These are phyloP conservation scores for Terrapene triunguis DNA, from an alignment of 2,113 vertebrate genomes.

Conservation along the genomic window DNA sequence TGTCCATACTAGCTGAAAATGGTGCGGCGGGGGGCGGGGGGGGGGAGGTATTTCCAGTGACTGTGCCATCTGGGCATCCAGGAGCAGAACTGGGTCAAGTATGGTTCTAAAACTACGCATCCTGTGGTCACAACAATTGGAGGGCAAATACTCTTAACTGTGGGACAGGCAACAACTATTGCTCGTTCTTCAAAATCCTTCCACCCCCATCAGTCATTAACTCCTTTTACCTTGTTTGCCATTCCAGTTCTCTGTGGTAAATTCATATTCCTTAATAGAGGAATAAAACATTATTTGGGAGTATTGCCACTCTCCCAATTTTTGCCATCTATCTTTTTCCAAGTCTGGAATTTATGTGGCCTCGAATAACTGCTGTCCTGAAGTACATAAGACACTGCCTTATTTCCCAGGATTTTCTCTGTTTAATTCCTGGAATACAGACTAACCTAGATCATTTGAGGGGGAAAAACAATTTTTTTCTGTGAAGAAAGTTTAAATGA, in stretches of 20 bases:
- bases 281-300: not conserved
- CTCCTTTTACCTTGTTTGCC: not conserved
- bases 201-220: not conserved
- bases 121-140: not conserved
- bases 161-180: not conserved
- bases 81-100: not conserved
- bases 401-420: not conserved
- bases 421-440: not conserved
- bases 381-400: not conserved
- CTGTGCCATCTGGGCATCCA: too few relatives aligned
- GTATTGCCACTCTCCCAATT: not conserved
- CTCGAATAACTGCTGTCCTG: not conserved
- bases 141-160: not conserved
- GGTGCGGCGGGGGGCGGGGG: accelerated
- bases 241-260: not conserved
- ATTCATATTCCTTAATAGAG: not conserved
- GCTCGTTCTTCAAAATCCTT: not conserved
- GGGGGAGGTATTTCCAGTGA: too few relatives aligned
- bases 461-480: not conserved
- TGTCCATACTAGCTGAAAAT: not conserved
- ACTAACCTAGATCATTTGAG: not conserved
- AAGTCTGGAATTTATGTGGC: not conserved
- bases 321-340: not conserved
- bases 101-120: not conserved
- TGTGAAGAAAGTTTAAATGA: not conserved